Conservation (phyloP, 2,888 invertebrate genomes). For the Halictus quadricinctus region DNA sequence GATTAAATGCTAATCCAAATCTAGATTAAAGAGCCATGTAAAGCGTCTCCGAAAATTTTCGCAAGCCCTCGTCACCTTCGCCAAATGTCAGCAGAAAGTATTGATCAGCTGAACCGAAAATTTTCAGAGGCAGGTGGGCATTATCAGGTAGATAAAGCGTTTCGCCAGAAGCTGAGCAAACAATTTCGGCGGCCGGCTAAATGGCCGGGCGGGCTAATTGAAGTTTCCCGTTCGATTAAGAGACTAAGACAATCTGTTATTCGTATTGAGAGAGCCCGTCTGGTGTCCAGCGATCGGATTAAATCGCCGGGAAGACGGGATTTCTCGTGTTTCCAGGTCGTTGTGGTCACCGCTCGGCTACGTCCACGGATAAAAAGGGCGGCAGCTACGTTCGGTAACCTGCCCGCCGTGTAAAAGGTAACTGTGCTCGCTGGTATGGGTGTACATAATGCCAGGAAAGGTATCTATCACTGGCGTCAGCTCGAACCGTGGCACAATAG, state of each 20-base stretch:
- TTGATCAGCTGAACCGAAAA: neutral
- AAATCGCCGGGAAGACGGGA: constrained; percentile 52
- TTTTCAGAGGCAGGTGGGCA: neutral
- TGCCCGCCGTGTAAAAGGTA: constrained; percentile 50
- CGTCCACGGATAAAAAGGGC: constrained; percentile 40
- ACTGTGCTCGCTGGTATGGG: constrained; percentile 34
- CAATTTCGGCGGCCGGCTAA: neutral
- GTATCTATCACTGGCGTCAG: constrained; percentile 79
- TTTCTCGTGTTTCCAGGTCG: constrained; percentile 49
- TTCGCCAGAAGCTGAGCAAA: neutral
- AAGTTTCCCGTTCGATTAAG: neutral
- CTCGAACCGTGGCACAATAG: constrained; percentile 76
- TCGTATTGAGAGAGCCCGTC: neutral
- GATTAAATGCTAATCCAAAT: no score
- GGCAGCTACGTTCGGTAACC: constrained; percentile 44
- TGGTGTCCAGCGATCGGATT: constrained; percentile 1
- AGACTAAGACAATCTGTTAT: neutral
- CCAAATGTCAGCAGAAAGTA: neutral
- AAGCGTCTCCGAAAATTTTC: neutral
- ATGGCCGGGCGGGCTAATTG: neutral
- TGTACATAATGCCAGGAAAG: constrained; percentile 64
- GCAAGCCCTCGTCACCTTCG: neutral
- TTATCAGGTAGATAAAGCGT: neutral
- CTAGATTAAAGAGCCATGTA: no score
- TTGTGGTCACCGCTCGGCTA: constrained; percentile 29